Evolutionary conservation across 1,140 invertebrate species (phyloP), one percentile per base, ranked within the genome.

Genomic region (Sarcophaga peregrina): DNA sequence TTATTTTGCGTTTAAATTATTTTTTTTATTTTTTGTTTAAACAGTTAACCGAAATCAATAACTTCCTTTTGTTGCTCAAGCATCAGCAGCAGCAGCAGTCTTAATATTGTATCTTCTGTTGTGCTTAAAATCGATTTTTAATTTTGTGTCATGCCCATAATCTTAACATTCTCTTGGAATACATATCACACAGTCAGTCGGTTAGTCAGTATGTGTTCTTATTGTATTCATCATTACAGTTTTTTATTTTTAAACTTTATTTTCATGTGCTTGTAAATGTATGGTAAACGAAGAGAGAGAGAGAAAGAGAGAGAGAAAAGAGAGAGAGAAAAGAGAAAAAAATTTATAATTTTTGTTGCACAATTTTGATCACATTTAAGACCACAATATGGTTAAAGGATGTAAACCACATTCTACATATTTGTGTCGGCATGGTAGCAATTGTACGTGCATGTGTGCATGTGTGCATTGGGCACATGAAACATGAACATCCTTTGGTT

Each of bases 351-450:
- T 68, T 68, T 25, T 68, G 62, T 68, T 68, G 62, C 17, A 58
- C 54, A 20, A 20, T 68, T 68, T 68, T 68, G 17, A 68, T 68
- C 62, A 68, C 20, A 68, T 68, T 68, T 68, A 68, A 68, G 62
- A 68, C 62, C 62, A 68, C 62, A 78, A 78, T 78, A 78, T 78
- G 75, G 15, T 78, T 78, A 48, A 68, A 68, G 75, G 47, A 78
- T 78, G 50, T 78, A 50, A 50, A 48, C 75, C 75, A 78, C 75
- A 68, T 78, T 52, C n/a, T 78, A 52, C 47, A 17, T 20, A 47
- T 50, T 50, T 68, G 13, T 52, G 54, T 58, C 7, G 25, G 25
- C 62, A 72, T 8, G 62, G 17, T 1, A 72, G 13, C 62, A 6
- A 3, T 10, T 47, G 15, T 48, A 47, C 17, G 46, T 47, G 15